Evolutionary conservation across 37 sponge, comb jelly and placozoan species (phyloP), one percentile per base, ranked within the genome.

Genomic region (Beroe ovata): DNA sequence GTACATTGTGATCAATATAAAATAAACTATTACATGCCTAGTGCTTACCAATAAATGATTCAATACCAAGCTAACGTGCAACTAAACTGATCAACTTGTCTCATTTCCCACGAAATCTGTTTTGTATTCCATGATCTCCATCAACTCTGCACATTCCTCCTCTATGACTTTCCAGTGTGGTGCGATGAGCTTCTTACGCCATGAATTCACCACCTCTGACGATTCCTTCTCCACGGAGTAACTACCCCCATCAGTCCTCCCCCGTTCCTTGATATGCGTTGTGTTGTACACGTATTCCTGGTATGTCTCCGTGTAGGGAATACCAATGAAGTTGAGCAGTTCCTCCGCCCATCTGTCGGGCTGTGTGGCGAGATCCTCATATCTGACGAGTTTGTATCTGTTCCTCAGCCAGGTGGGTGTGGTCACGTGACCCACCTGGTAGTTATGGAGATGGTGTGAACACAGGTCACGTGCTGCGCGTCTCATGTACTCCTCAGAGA

Each of bases 301-400:
- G 26, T 42, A 39, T 54, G 39, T 8, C 3, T 1, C 19, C 1
- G 84, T 77, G 54, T 42, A 77, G 0, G 16, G 3, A 14, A n/a
- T 8, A 6, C 84, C 54, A 8, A 42, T 40, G 23, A 77, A 77
- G 21, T 77, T 23, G 26, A 77, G 54, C 18, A 77, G 20, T 25
- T 77, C 84, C 28, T 29, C 20, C 4, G 84, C 38, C 54, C n/a
- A 77, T 3, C 33, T n/a, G 47, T 16, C 41, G 8, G 84, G 84
- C 20, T n/a, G 21, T 1, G 22, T 28, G 21, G 84, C 84, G 14
- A 77, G 38, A 41, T 77, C 84, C 54, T 77, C 84, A 19, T 77
- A 77, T 35, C 47, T 39, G 47, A 77, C 84, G 36, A 39, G 35
- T 77, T 77, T 77, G 54, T 77, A 77, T 40, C 84, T 77, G 23